Evolutionary conservation across 2,888 invertebrate species (phyloP), one percentile per base, ranked within the genome.

Genomic region (Luperina testacea): DNA sequence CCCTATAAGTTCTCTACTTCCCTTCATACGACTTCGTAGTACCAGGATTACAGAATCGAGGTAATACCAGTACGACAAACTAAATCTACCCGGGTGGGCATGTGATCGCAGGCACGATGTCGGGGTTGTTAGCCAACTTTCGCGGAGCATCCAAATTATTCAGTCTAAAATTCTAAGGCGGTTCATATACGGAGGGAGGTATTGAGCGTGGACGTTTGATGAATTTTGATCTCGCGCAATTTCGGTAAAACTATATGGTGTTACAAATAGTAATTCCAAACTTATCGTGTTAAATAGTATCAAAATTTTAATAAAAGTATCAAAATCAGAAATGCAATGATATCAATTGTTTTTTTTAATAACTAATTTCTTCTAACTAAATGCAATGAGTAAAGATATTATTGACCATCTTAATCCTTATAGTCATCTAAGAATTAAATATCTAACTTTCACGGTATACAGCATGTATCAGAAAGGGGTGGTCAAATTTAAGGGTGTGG

Each of bases 131-230:
- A 91, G 89, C 89, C 84, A 94, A 94, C 93, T 94, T 92, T 91
- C 88, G 85, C 84, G 82, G 90, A 91, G 92, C 91, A 94, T 93
- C 90, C 92, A 90, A 94, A 94, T 94, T 94, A 94, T 94, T 93
- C 92, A 93, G 91, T 88, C 90, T 89, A 86, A 89, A 91, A 91
- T 90, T 91, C 83, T 83, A 85, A 91, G 88, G 87, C 84, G 79
- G 13, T 0, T 70, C 81, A 90, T 79, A 86, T 84, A 91, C 79
- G 90, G 75, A 24, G 8, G 45, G 3, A 72, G 73, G 82, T 76
- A 85, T 32, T 70, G 69, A 13, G 15, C 8, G 59, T 20, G 27
- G 9, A 80, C 80, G 74, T 15, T 68, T 24, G 27, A 42, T 32
- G 59, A 63, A 53, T 80, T 75, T 27, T 38, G 38, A 64, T 2